These are phyloP conservation scores for Latrodectus elegans DNA, from an alignment of 2,888 invertebrate genomes.

Conservation along the genomic window DNA sequence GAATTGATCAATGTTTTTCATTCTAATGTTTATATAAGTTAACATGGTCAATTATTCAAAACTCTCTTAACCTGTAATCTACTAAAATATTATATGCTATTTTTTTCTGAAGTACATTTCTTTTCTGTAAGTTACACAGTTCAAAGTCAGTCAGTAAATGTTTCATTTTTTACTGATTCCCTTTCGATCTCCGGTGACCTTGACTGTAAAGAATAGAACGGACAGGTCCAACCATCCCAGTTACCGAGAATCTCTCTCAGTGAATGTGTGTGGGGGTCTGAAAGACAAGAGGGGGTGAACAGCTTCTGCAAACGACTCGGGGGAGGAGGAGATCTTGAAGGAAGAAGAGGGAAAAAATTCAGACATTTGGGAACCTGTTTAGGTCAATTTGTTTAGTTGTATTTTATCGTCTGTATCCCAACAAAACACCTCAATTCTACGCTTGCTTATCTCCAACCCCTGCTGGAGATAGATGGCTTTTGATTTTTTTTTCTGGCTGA, in stretches of 20 bases:
- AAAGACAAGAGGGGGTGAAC: conserved; percentile 3
- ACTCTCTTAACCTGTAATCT: too few relatives aligned
- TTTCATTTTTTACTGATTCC: too few relatives aligned
- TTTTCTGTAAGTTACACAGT: too few relatives aligned
- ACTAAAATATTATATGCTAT: too few relatives aligned
- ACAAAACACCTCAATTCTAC: conserved; percentile 1
- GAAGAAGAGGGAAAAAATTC: conserved; percentile 25
- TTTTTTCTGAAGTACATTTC: too few relatives aligned
- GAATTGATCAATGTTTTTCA: too few relatives aligned
- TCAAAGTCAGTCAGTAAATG: too few relatives aligned
- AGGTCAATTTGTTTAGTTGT: conserved; percentile 48
- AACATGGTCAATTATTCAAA: too few relatives aligned
- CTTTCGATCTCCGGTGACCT: too few relatives aligned
- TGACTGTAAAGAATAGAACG: neutral
- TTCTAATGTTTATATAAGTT: too few relatives aligned
- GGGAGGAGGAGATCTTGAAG: neutral
- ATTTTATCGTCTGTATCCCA: conserved; percentile 34
- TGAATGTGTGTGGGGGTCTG: neutral
- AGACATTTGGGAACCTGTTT: conserved; percentile 63
- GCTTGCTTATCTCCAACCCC: neutral
- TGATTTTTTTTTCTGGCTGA: too few relatives aligned
- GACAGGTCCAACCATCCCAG: neutral
- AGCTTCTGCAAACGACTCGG: neutral
- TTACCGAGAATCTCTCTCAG: neutral
- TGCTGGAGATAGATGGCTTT: too few relatives aligned